Evolutionary conservation across 2,113 vertebrate genomes (phyloP), one percentile per base, ranked within the genome.

Genomic region (Lepisosteus osseus): DNA sequence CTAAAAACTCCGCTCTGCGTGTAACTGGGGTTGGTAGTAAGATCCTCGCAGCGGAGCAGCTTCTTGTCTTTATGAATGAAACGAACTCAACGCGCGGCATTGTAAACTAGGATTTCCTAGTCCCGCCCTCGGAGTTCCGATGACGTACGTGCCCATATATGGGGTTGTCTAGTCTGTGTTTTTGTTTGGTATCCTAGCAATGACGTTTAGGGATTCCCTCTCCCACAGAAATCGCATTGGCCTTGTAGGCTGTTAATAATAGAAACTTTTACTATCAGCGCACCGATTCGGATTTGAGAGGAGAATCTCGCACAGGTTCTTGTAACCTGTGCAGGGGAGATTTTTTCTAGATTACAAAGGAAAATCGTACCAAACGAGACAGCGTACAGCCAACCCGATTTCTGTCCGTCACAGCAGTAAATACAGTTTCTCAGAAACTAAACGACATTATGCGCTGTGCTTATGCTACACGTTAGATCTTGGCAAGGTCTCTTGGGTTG

Each of bases 131-230:
- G 90, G 91, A 93, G 94, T 95, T 98, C 95, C 96, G 96, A 92
- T 98, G 96, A 98, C 97, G 97, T 96, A 97, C 89, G 86, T 95
- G 95, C 84, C 96, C 97, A 98, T 95, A 97, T 94, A 94, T 91
- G 94, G 93, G 73, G 84, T 88, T 90, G 85, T 87, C 85, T 86
- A 71, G 77, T 66, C 80, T 85, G 77, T 97, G 94, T 93, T 98
- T 93, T 90, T 97, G 95, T 97, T 97, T 95, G 94, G 96, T 97
- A 92, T 95, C 96, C 94, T 95, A 95, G 96, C 95, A 93, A 94
- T 94, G 93, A 94, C 94, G 93, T 94, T 94, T 93, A 97, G 96
- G 96, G 96, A 98, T 90, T 98, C 96, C 96, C 96, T 97, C 91
- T 92, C 90, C 90, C 89, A 86, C 83, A 85, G 88, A 89, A 88